These are phyloP conservation scores for Tribolium freemani DNA, from an alignment of 2,888 invertebrate species.

Conservation along the genomic window DNA sequence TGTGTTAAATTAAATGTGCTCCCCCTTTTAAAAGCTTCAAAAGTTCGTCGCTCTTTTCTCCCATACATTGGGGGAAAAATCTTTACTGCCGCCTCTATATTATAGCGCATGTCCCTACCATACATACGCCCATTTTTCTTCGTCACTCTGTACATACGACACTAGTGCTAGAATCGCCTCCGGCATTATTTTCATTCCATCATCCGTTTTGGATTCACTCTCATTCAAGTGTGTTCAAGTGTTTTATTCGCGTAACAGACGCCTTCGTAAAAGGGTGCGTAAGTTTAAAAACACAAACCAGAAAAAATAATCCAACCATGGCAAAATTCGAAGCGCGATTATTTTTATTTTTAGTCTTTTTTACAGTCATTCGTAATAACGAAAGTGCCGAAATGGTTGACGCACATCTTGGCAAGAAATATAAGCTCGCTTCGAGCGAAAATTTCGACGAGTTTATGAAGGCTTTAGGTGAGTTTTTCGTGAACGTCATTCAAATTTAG, in stretches of 20 bases:
- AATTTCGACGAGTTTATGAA: constrained; percentile 94
- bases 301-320: background rate
- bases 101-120: constrained; percentile 14
- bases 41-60: background rate
- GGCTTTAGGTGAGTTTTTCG: constrained; percentile 77
- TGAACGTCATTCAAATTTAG: background rate
- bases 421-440: constrained; percentile 83
- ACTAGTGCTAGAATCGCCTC: constrained; percentile 19
- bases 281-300: background rate
- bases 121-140: constrained; percentile 8
- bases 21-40: too few species aligned
- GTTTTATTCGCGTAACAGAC: constrained; percentile 8
- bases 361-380: constrained; percentile 25
- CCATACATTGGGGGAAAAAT: background rate
- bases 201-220: background rate
- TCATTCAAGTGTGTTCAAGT: too few species aligned
- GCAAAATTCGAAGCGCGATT: constrained; percentile 6
- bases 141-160: constrained; percentile 1
- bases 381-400: constrained; percentile 60
- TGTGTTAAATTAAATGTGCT: too few species aligned
- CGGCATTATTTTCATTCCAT: too few species aligned
- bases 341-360: constrained; percentile 34
- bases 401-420: constrained; percentile 71
- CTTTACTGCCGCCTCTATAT: background rate
- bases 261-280: constrained; percentile 18